These are phyloP conservation scores for human (Homo sapiens) DNA, from an alignment of 2,113 vertebrate species.

Conservation along the genomic window GRCh38 chr9:88780501-88781000, in stretches of 20 bases:
- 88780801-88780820: rapidly evolving
- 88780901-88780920: background rate
- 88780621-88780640: background rate
- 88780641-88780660: background rate
- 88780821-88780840: background rate
- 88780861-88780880: no score
- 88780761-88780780: background rate
- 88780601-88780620: background rate
- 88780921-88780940: background rate
- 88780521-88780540: background rate
- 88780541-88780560: background rate
- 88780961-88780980: background rate
- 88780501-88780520: no score
- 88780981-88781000: background rate
- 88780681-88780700: background rate
- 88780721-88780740: background rate
- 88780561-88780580: background rate
- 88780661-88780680: background rate
- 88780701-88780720: background rate
- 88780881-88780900: background rate
- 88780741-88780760: background rate
- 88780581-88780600: no score
- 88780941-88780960: background rate
- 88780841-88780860: background rate
- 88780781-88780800: no score